Evolutionary conservation across 1,140 invertebrate genomes (phyloP).

Genomic region (Eriosoma lanigerum): DNA sequence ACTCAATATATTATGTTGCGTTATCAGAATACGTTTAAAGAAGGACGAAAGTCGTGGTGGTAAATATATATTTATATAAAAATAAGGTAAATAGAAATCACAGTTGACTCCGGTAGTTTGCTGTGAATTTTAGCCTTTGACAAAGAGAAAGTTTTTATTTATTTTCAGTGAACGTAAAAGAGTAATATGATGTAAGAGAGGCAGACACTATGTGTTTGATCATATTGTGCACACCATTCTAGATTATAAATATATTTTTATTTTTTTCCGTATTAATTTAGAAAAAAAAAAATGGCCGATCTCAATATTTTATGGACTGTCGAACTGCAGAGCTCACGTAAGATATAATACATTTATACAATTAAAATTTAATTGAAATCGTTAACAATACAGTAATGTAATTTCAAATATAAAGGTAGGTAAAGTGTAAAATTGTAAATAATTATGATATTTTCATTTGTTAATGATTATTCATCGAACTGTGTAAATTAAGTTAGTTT

Average conservation of each 20-base stretch:
- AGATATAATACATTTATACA: neutral
- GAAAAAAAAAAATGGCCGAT: neutral
- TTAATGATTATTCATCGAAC: neutral
- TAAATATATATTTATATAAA: neutral
- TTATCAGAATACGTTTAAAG: constrained; percentile 6
- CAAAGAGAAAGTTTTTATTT: constrained; percentile 19
- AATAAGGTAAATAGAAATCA: constrained; percentile 19
- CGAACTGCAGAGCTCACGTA: neutral
- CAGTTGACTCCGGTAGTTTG: constrained; percentile 3
- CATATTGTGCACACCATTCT: neutral
- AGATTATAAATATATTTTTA: neutral
- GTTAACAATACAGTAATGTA: neutral
- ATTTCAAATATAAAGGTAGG: neutral
- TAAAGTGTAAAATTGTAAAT: neutral
- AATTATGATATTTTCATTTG: neutral
- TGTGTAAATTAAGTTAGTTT: neutral
- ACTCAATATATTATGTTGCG: neutral
- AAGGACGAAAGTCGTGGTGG: neutral
- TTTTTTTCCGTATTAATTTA: neutral
- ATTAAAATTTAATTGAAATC: neutral
- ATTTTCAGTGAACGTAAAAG: neutral
- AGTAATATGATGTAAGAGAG: neutral
- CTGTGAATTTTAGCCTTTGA: neutral
- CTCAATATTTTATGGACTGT: constrained; percentile 15
- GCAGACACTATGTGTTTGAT: constrained; percentile 8